These are phyloP conservation scores for Eudasyphora cyanicolor DNA, from an alignment of 2,888 invertebrate genomes.

Conservation along the genomic window DNA sequence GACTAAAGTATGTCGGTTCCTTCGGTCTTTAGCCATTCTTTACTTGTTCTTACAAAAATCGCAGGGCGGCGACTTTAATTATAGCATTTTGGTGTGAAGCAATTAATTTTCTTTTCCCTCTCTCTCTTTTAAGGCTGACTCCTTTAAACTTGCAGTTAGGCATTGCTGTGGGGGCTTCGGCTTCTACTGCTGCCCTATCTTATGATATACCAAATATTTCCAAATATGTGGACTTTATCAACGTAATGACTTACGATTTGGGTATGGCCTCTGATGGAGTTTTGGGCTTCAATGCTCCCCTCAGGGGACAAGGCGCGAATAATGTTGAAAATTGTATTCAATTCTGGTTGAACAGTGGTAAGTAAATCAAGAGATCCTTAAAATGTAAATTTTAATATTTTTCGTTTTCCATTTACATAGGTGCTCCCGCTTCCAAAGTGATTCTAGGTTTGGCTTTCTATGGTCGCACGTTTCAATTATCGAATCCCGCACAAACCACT, in stretches of 20 bases:
- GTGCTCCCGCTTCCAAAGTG: conserved; percentile 84
- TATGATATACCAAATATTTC: conserved; percentile 72
- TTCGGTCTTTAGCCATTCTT: too few species aligned
- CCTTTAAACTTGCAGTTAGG: conserved; percentile 83
- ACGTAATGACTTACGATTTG: conserved; percentile 75
- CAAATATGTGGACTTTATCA: conserved; percentile 71
- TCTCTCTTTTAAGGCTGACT: conserved; percentile 66
- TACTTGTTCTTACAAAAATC: too few species aligned
- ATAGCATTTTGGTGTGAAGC: too few species aligned
- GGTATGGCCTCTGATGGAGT: conserved; percentile 67
- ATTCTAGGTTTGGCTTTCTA: conserved; percentile 87
- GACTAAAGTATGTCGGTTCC: too few species aligned
- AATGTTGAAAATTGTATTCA: conserved; percentile 92
- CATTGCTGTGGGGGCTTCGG: conserved; percentile 81
- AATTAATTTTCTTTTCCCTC: background rate
- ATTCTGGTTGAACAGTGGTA: conserved; percentile 90
- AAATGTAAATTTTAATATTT: background rate
- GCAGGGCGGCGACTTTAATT: too few species aligned
- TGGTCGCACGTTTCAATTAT: conserved; percentile 85
- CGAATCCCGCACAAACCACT: conserved; percentile 71
- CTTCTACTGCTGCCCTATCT: conserved; percentile 64
- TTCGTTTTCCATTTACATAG: conserved; percentile 69
- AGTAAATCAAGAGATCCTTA: background rate
- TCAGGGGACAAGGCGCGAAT: conserved; percentile 81
- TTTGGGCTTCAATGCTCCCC: conserved; percentile 72